Evolutionary conservation across 2,797 vertebrate genomes (phyloP), one percentile per base, ranked within the genome.

Genomic region (Podargus strigoides): DNA sequence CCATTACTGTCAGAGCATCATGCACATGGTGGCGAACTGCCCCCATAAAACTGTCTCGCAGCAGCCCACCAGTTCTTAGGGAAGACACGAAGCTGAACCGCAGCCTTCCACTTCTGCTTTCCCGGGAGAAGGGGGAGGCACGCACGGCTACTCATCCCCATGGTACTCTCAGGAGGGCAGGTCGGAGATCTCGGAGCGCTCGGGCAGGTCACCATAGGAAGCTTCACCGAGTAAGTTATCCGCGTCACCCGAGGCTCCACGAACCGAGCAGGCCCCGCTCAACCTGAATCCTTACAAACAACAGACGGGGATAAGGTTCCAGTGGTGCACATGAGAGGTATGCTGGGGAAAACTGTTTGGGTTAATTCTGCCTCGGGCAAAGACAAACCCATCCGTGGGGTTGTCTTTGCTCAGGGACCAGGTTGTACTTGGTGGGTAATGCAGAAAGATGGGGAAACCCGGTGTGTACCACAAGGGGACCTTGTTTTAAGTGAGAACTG

Each of bases 1-100:
- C 98, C 98, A 98, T 98, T 98, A 98, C 98, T 98, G 98, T 96
- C 98, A 98, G 97, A 98, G 98, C 97, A 98, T 98, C 97, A 97
- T 95, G 97, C 98, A 98, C 97, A 98, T 98, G 98, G 98, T 98
- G 97, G 98, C 98, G 7, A 98, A 98, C 97, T 98, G 98, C 97
- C 98, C 98, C 15, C 98, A 98, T 69, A 98, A 97, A 97, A 97
- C 97, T 97, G 96, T 96, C 82, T 96, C 73, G 18, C 98, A 97
- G 92, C 97, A 95, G 90, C 97, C 98, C 53, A 0, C 94, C 63
- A 94, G 96, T 93, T 98, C 98, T 98, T 98, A 98, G 98, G 98
- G 98, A 98, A 98, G 98, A 98, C 97, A 97, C 39, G 98, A 98
- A 96, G 97, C 97, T 67, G 98, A 98, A 27, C 72, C 96, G 1